Conservation (phyloP, 23 tunicate species). For the Styela plicata region DNA sequence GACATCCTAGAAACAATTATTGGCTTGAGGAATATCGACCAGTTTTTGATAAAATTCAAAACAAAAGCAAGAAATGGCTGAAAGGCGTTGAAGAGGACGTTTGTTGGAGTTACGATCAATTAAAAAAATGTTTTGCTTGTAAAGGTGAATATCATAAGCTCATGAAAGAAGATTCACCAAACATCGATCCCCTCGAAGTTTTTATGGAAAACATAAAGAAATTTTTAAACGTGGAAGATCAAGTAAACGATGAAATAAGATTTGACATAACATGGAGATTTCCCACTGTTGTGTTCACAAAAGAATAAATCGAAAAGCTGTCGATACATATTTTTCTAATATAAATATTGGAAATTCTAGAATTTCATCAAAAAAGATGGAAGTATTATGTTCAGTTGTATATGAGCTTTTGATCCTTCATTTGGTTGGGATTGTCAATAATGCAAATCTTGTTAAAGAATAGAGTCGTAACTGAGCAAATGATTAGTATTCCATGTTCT, state of each 20-base stretch:
- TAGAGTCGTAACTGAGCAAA: too few relatives aligned
- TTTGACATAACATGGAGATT: background rate
- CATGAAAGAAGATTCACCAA: background rate
- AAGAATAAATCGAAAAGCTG: too few relatives aligned
- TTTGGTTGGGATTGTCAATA: too few relatives aligned
- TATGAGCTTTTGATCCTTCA: too few relatives aligned
- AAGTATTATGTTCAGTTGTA: too few relatives aligned
- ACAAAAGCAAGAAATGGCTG: background rate
- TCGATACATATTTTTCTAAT: too few relatives aligned
- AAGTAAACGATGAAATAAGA: background rate
- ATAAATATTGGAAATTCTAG: too few relatives aligned
- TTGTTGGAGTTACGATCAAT: background rate
- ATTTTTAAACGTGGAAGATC: background rate
- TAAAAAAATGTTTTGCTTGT: background rate
- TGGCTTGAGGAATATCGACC: background rate
- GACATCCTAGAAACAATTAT: background rate
- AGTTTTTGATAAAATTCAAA: background rate
- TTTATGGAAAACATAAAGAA: too few relatives aligned
- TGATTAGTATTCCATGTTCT: too few relatives aligned
- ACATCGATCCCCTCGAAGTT: background rate
- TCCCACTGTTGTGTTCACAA: background rate
- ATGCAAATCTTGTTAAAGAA: too few relatives aligned
- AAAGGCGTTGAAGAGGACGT: background rate
- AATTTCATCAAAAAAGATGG: too few relatives aligned
- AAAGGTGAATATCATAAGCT: background rate